These are phyloP conservation scores for Rhynchomys soricoides DNA, from an alignment of 2,113 vertebrate genomes.

Conservation along the genomic window DNA sequence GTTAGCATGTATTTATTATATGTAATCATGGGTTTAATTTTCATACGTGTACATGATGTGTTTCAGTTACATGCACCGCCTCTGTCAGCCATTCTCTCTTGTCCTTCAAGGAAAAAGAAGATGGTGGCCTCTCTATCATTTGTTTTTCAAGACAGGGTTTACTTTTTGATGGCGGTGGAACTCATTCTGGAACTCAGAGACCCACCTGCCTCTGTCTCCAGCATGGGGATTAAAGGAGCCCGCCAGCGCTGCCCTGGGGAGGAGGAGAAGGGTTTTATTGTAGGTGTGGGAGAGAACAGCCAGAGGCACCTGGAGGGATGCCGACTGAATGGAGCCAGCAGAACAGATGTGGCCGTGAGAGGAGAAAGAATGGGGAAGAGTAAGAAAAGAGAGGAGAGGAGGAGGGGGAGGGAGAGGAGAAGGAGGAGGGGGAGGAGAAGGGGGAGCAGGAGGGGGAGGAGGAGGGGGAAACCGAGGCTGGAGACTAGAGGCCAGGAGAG, in stretches of 20 bases:
- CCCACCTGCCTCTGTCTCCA: not conserved
- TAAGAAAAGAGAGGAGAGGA: not conserved
- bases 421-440: not conserved
- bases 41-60: not conserved
- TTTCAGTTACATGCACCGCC: no score
- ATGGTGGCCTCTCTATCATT: not conserved
- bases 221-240: not conserved
- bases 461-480: no score
- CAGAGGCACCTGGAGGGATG: not conserved
- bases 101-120: not conserved
- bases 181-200: not conserved
- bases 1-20: not conserved
- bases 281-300: not conserved
- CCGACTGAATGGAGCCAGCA: not conserved
- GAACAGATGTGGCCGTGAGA: not conserved
- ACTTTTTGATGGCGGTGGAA: no score
- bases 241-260: no score
- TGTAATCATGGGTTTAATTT: not conserved
- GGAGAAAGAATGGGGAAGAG: not conserved
- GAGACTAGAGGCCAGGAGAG: not conserved
- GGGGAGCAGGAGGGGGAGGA: no score
- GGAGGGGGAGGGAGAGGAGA: not conserved
- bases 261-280: not conserved
- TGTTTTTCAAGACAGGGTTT: not conserved
- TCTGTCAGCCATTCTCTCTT: no score